phyloP scores from a whole-genome alignment of 1,140 invertebrate species.

The Paralvinella palmiformis region DNA sequence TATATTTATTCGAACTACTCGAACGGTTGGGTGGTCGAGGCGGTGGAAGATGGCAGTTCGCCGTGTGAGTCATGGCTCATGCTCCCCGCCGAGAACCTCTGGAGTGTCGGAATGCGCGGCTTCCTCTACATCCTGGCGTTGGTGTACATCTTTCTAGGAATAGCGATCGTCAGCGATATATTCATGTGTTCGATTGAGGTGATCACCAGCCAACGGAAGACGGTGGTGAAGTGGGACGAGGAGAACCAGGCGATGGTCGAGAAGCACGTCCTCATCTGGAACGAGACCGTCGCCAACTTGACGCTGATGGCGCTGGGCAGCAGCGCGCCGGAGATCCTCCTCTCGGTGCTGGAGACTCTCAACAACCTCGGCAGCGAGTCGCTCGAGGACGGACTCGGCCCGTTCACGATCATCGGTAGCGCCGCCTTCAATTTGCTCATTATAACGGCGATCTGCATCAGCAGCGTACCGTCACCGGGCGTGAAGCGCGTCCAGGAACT shows the following conservation, averaged over 20 bases:
- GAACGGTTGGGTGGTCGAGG: conserved; percentile 14
- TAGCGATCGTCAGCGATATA: conserved; percentile 58
- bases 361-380: not conserved
- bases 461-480: conserved; percentile 31
- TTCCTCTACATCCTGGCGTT: conserved; percentile 38
- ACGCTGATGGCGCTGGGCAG: conserved; percentile 56
- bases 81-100: conserved; percentile 43
- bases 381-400: conserved; percentile 47
- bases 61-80: conserved; percentile 37
- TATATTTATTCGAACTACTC: conserved; percentile 7
- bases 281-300: conserved; percentile 55
- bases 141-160: conserved; percentile 40
- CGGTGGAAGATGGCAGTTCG: not conserved
- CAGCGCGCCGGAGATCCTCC: conserved; percentile 54
- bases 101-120: conserved; percentile 31
- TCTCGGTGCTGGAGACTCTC: conserved; percentile 52
- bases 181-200: conserved; percentile 62
- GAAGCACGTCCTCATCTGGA: conserved; percentile 49
- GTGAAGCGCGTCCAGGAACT: conserved; percentile 48
- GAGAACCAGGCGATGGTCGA: conserved; percentile 36
- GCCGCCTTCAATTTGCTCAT: conserved; percentile 54
- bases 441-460: conserved; percentile 48
- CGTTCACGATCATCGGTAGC: conserved; percentile 53
- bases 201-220: conserved; percentile 40
- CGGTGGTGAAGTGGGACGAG: conserved; percentile 33